Percentiles rank a stretch among this genome's conserved stretches.
These are phyloP conservation scores for Hipposideros armiger DNA, from an alignment of 2,113 vertebrate genomes.

Conservation along the genomic window DNA sequence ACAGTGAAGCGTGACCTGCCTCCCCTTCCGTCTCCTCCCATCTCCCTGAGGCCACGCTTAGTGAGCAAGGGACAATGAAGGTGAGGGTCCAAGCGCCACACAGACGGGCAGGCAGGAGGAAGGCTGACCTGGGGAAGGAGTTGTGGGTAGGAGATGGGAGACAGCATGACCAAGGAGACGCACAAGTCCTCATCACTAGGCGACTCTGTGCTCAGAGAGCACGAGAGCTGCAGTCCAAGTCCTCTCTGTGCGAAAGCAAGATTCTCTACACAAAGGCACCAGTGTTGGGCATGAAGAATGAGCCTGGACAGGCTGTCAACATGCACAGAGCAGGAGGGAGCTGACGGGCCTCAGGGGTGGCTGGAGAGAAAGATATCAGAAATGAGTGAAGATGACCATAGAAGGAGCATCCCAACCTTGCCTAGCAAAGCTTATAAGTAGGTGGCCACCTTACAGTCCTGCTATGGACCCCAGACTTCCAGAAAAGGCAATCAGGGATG, in stretches of 20 bases:
- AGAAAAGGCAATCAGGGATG: not conserved
- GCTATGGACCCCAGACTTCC: not conserved
- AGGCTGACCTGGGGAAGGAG: not conserved
- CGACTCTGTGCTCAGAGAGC: not conserved
- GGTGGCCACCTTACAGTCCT: not conserved
- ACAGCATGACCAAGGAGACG: conserved; percentile 29
- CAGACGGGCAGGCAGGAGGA: not conserved
- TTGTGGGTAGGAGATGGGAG: not conserved
- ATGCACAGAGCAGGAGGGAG: not conserved
- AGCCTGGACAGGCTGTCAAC: not conserved
- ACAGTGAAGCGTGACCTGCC: not conserved
- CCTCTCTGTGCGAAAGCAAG: not conserved
- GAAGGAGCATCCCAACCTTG: not conserved
- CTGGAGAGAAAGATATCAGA: conserved; percentile 1
- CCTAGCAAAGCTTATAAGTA: not conserved
- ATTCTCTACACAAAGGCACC: conserved; percentile 31
- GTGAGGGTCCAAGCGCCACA: not conserved
- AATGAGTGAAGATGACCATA: not conserved
- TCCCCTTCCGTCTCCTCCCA: not conserved
- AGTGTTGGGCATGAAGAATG: not conserved
- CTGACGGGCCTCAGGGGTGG: not conserved
- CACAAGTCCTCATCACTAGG: not conserved
- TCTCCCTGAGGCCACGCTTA: not conserved
- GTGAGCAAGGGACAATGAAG: not conserved
- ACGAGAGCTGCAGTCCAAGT: not conserved